Evolutionary conservation across 1,140 invertebrate genomes (phyloP).

Genomic region (Polyergus mexicanus): DNA sequence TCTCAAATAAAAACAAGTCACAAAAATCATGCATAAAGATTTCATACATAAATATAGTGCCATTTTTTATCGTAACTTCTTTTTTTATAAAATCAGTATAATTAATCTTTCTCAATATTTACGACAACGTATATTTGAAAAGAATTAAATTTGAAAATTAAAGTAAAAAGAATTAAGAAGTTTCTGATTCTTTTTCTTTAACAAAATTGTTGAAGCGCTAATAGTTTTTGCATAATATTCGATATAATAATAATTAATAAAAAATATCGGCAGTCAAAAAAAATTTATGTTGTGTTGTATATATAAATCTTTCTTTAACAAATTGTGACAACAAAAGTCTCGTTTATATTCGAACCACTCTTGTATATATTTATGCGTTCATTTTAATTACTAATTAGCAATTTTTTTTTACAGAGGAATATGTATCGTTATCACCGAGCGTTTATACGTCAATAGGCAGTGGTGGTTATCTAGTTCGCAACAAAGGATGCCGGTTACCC

Average conservation of each 20-base stretch:
- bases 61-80: neutral
- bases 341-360: neutral
- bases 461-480: constrained; percentile 89
- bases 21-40: too few relatives aligned
- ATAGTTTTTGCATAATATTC: neutral
- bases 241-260: neutral
- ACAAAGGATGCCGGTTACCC: constrained; percentile 93
- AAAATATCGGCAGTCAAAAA: neutral
- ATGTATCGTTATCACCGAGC: constrained; percentile 43
- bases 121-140: neutral
- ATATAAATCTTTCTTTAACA: neutral
- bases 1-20: neutral
- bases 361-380: neutral
- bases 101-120: too few relatives aligned
- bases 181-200: neutral
- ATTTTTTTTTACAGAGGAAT: constrained; percentile 55
- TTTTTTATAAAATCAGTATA: neutral
- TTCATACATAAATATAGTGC: too few relatives aligned
- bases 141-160: neutral
- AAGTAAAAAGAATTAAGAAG: neutral
- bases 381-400: constrained; percentile 8
- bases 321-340: neutral
- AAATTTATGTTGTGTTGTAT: neutral
- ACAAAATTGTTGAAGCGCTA: neutral
- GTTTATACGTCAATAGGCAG: constrained; percentile 47